These are phyloP conservation scores for Neodiprion lecontei DNA, from an alignment of 1,140 invertebrate species.

Conservation along the genomic window DNA sequence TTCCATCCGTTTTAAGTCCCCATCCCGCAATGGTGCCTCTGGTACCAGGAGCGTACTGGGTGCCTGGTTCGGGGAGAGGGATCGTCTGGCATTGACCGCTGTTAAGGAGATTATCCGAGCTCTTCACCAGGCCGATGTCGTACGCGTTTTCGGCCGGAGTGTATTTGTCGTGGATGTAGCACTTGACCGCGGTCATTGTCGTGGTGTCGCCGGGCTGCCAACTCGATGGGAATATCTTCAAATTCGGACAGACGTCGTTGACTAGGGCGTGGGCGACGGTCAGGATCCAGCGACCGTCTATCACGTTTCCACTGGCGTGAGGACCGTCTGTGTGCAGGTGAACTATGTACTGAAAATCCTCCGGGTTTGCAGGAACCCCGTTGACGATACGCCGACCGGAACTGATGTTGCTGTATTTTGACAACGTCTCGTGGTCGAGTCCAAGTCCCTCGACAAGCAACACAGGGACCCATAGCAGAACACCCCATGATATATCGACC, in stretches of 20 bases:
- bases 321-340: neutral
- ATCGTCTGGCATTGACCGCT: neutral
- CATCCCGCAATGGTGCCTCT: neutral
- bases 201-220: neutral
- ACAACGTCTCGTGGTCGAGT: neutral
- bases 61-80: neutral
- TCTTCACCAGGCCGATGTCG: neutral
- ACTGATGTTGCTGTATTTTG: neutral
- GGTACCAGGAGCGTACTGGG: neutral
- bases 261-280: neutral
- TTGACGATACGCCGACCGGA: neutral
- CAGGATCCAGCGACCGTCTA: neutral
- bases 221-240: neutral
- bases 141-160: neutral
- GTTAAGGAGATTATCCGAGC: neutral
- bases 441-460: neutral
- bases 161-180: neutral
- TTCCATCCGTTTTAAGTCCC: neutral
- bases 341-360: neutral
- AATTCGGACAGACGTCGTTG: neutral
- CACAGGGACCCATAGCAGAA: neutral
- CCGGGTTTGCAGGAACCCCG: neutral
- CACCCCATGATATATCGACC: neutral
- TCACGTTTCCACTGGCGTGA: neutral
- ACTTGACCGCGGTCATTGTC: neutral